These are phyloP conservation scores for Rana temporaria DNA, from an alignment of 2,113 vertebrate genomes.

Conservation along the genomic window DNA sequence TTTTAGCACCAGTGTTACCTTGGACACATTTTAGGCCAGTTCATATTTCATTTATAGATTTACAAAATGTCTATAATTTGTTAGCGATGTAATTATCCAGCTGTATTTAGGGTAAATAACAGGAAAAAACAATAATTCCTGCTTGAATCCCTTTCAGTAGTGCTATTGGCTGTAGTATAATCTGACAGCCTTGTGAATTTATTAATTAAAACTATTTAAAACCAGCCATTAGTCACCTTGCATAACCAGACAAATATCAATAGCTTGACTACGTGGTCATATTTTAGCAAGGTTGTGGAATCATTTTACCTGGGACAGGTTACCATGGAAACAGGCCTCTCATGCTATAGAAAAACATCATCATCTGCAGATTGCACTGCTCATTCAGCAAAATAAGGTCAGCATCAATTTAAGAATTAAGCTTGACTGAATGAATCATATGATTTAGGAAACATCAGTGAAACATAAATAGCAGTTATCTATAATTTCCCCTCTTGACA, in stretches of 20 bases:
- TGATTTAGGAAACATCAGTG: slow-evolving; percentile 12
- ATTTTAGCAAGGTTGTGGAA: slow-evolving; percentile 30
- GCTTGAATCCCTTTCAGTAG: background rate
- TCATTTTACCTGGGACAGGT: slow-evolving; percentile 43
- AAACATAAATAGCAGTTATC: slow-evolving; percentile 18
- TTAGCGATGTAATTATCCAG: too few relatives aligned
- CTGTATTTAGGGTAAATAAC: too few relatives aligned
- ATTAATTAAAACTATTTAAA: background rate
- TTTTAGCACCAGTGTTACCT: too few relatives aligned
- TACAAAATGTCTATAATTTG: too few relatives aligned
- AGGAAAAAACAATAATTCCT: too few relatives aligned
- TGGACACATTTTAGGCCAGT: too few relatives aligned
- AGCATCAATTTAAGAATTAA: slow-evolving; percentile 37
- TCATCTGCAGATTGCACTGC: slow-evolving; percentile 14
- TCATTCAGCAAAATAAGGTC: slow-evolving; percentile 53
- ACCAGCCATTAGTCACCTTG: background rate
- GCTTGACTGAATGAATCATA: slow-evolving; percentile 23
- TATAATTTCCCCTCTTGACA: slow-evolving; percentile 19
- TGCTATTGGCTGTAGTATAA: background rate
- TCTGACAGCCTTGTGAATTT: background rate
- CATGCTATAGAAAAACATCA: slow-evolving; percentile 41
- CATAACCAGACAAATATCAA: slow-evolving; percentile 36
- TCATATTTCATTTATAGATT: too few relatives aligned
- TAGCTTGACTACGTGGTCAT: slow-evolving; percentile 20
- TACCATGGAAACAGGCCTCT: slow-evolving; percentile 46